phyloP scores from a whole-genome alignment of 2,113 vertebrate genomes.

The Xerus inauris region DNA sequence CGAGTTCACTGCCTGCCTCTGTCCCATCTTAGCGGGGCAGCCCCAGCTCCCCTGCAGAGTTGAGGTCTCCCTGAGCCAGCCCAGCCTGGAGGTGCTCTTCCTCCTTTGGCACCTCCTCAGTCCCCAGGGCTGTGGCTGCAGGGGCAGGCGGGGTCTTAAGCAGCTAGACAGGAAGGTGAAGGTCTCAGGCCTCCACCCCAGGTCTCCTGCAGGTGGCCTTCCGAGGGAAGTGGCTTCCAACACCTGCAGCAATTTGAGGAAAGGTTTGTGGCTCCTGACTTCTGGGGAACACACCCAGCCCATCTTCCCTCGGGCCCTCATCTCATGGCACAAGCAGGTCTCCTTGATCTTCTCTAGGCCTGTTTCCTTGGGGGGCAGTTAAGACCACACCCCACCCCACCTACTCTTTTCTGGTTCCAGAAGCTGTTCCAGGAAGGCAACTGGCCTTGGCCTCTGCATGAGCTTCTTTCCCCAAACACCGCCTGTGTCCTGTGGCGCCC shows the following conservation, averaged over 20 bases:
- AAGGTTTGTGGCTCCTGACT: too few species aligned
- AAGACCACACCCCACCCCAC: background rate
- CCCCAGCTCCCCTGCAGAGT: too few species aligned
- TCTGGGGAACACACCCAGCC: rapidly evolving
- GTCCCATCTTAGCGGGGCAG: background rate
- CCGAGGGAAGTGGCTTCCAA: rapidly evolving
- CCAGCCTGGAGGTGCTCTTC: background rate
- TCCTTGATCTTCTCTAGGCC: too few species aligned
- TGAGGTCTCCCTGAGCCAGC: rapidly evolving
- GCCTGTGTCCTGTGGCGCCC: background rate
- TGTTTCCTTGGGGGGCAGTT: background rate
- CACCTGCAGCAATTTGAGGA: background rate
- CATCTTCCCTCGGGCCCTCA: rapidly evolving
- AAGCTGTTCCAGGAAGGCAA: background rate
- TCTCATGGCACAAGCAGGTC: rapidly evolving
- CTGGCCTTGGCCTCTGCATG: background rate
- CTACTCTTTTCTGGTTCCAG: background rate
- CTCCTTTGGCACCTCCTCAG: too few species aligned
- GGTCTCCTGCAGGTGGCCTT: background rate
- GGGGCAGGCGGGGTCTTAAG: rapidly evolving
- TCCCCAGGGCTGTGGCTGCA: background rate
- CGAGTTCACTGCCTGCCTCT: rapidly evolving
- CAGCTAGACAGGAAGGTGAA: background rate
- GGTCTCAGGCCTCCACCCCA: rapidly evolving
- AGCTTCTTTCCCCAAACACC: background rate